A percentile compares a stretch with the other conserved stretches of the same genome.
phyloP scores from a whole-genome alignment of 2,888 invertebrate genomes.

The Cremastinae sp. region DNA sequence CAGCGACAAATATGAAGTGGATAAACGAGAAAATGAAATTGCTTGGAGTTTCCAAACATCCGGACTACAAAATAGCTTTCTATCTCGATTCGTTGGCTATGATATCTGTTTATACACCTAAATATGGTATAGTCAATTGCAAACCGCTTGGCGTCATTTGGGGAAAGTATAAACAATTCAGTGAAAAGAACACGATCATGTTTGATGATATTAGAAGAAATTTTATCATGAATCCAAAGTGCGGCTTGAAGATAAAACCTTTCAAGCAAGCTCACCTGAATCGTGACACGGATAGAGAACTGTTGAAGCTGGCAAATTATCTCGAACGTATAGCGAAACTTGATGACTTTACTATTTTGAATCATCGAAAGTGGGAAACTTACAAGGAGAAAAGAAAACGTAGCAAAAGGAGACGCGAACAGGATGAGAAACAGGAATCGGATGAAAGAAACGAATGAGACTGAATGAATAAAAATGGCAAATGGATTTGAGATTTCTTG shows the following conservation, averaged over 20 bases:
- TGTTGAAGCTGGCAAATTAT: conserved; percentile 90
- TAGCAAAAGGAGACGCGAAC: conserved; percentile 65
- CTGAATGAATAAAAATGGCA: neutral
- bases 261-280: conserved; percentile 95
- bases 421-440: conserved; percentile 63
- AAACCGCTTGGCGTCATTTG: conserved; percentile 98
- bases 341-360: conserved; percentile 91
- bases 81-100: conserved; percentile 95
- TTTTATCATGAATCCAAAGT: conserved; percentile 98
- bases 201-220: conserved; percentile 97
- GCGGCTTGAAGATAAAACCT: conserved; percentile 93
- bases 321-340: conserved; percentile 90
- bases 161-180: conserved; percentile 96
- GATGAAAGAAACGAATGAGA: neutral
- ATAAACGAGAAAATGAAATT: conserved; percentile 98
- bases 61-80: conserved; percentile 94
- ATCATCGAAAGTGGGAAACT: conserved; percentile 96
- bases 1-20: conserved; percentile 99
- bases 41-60: conserved; percentile 91
- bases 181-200: conserved; percentile 96
- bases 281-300: conserved; percentile 90
- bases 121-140: conserved; percentile 95
- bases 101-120: conserved; percentile 95
- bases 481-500: conserved; percentile 36
- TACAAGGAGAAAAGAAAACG: conserved; percentile 82